Evolutionary conservation across 2,797 vertebrate species (phyloP).

Genomic region (Hypotaenidia okinawae): DNA sequence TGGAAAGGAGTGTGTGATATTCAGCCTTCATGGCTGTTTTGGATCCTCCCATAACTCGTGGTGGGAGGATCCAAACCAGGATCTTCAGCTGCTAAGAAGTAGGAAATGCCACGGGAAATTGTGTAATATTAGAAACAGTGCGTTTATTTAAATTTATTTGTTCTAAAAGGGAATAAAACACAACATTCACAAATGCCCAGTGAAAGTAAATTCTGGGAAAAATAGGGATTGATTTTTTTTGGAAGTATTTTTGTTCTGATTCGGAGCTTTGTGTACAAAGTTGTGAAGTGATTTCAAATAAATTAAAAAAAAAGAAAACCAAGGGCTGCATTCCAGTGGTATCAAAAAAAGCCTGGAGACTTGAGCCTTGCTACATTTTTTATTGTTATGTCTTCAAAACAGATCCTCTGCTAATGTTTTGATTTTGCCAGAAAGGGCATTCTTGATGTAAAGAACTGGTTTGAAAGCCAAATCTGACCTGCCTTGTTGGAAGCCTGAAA

Average conservation of each 20-base stretch:
- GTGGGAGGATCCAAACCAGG: neutral
- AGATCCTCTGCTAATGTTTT: slow-evolving; percentile 15
- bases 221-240: neutral
- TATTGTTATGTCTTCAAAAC: slow-evolving; percentile 34
- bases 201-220: neutral
- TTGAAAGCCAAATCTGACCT: slow-evolving; percentile 24
- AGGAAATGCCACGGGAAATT: neutral
- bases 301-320: neutral
- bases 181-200: neutral
- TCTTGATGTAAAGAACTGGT: slow-evolving; percentile 20
- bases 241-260: neutral
- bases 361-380: neutral
- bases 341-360: slow-evolving; percentile 17
- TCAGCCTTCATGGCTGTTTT: accelerated
- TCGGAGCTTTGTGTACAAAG: neutral
- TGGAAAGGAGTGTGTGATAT: neutral
- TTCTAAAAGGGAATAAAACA: neutral
- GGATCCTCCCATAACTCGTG: accelerated
- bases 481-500: neutral
- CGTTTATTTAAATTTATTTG: neutral
- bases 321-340: neutral
- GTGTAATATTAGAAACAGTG: neutral
- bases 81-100: neutral
- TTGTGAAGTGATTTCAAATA: slow-evolving; percentile 27
- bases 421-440: neutral